Evolutionary conservation across 2,113 vertebrate genomes (phyloP), one percentile per base, ranked within the genome.

Genomic region (Scalopus aquaticus): DNA sequence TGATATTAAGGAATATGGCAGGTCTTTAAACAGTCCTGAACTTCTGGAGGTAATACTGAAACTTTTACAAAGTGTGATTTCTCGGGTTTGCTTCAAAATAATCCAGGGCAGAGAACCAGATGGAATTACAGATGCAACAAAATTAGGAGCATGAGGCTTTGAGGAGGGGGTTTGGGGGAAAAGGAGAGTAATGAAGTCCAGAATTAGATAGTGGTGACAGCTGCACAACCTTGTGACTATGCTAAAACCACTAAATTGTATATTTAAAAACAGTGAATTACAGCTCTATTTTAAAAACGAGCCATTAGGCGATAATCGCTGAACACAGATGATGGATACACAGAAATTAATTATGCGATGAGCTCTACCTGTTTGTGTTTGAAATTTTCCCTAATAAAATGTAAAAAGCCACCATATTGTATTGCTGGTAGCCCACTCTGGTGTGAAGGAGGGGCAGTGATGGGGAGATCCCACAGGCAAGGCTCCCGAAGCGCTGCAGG

Each of bases 91-190:
- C 69, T 87, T 76, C 37, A 92, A 60, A 88, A 70, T 65, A 46
- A 84, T 0, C 2, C 17, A 80, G 20, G 49, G 17, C 39, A 93
- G 56, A 93, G n/a, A 76, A 49, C 28, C 1, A 28, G 67, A 81
- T 28, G 42, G 49, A 80, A 70, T 58, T 51, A 70, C 1, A 93
- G 28, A 76, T 15, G 8, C n/a, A 39, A 46, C 13, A 49, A 56
- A 30, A 65, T 0, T 4, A 49, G 54, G 2, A 24, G 28, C 49
- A 9, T 39, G 22, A 30, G 60, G 60, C 28, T 62, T 0, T 0
- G 19, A 1, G 17, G 17, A 28, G 32, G 32, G 7, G 17, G 1
- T 26, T 2, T 0, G 5, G 10, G 0, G 2, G 6, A 19, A 56
- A 42, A 15, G 19, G 51, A 16, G 20, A 51, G 35, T 51, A 46